phyloP scores from a whole-genome alignment of 2,113 vertebrate species.

The Colius striatus region DNA sequence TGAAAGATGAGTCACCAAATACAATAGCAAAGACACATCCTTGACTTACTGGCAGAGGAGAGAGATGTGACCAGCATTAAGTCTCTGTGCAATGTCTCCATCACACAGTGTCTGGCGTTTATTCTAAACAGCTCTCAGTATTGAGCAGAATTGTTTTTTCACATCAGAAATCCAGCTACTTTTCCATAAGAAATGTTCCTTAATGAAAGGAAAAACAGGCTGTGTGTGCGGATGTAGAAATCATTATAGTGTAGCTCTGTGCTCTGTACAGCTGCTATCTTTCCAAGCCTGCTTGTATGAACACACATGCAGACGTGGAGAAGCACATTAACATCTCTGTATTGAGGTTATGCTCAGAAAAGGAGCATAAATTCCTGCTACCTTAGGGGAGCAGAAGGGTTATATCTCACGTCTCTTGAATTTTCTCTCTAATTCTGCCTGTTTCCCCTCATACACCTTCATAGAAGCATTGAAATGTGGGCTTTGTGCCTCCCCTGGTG shows the following conservation, averaged over 20 bases:
- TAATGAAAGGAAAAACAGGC: slow-evolving; percentile 14
- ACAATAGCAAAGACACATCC: slow-evolving; percentile 71
- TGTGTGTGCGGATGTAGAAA: neutral
- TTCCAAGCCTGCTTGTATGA: neutral
- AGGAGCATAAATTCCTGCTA: neutral
- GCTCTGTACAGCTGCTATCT: neutral
- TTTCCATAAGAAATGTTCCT: slow-evolving; percentile 16
- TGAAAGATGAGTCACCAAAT: slow-evolving; percentile 71
- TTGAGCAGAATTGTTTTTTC: slow-evolving; percentile 23
- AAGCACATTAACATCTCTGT: neutral
- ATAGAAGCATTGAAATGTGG: neutral
- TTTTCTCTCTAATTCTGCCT: neutral
- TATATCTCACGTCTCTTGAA: neutral
- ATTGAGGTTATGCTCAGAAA: neutral
- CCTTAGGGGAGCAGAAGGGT: neutral
- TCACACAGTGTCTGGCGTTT: slow-evolving; percentile 53
- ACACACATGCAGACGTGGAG: neutral
- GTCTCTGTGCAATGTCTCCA: slow-evolving; percentile 52
- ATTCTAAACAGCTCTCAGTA: slow-evolving; percentile 61
- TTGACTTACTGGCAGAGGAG: slow-evolving; percentile 61
- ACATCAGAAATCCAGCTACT: slow-evolving; percentile 29
- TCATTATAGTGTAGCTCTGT: neutral
- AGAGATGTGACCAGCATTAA: slow-evolving; percentile 70
- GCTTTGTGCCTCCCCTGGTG: neutral
- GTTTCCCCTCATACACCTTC: neutral